Evolutionary conservation across 2,113 vertebrate genomes (phyloP).

Genomic region (Amphiprion ocellaris): DNA sequence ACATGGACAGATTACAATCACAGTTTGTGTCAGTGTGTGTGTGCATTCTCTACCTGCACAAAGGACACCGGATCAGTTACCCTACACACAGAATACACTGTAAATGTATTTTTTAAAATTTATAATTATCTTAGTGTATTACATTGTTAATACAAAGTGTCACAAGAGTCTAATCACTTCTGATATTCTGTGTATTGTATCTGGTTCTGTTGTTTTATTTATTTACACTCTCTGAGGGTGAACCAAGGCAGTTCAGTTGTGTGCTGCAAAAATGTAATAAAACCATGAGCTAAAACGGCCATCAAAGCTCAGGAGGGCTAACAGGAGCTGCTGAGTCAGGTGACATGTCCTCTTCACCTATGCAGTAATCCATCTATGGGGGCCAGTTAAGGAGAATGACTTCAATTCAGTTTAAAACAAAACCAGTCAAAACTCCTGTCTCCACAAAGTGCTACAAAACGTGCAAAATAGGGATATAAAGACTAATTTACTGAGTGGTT

Average conservation of each 20-base stretch:
- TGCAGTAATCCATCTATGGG: background rate
- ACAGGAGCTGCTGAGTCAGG: constrained; percentile 18
- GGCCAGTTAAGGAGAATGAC: background rate
- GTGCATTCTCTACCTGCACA: background rate
- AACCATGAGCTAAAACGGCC: background rate
- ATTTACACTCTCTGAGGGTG: background rate
- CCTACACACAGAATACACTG: background rate
- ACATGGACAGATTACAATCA: background rate
- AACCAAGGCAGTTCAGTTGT: background rate
- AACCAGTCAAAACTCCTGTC: background rate
- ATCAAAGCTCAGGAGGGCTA: constrained; percentile 6
- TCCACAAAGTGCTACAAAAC: constrained; percentile 9
- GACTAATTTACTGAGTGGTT: constrained; percentile 54
- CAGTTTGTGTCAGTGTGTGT: too few relatives aligned
- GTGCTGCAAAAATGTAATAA: constrained; percentile 2
- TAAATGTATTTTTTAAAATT: background rate
- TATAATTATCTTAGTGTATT: background rate
- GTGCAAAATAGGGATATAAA: constrained; percentile 26
- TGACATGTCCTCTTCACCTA: background rate
- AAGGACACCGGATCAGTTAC: background rate
- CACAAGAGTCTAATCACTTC: background rate
- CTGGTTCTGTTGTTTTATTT: background rate
- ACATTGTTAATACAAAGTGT: background rate
- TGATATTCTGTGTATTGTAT: background rate
- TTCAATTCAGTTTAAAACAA: background rate